phyloP scores from a whole-genome alignment of 1,140 invertebrate species.

The Tetramorium alpestre region DNA sequence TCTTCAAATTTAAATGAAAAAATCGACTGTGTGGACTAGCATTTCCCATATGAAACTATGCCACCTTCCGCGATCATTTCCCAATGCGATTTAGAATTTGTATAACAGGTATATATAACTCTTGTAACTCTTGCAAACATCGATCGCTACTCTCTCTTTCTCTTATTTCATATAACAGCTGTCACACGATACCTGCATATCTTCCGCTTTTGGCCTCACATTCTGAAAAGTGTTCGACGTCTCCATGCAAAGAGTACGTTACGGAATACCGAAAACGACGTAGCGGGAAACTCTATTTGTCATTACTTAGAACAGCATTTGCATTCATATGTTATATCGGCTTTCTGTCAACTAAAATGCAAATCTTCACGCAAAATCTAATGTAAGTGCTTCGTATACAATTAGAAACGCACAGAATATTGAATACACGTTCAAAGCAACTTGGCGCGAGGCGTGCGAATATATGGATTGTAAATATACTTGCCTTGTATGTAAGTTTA shows the following conservation, averaged over 20 bases:
- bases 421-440: neutral
- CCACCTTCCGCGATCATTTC: neutral
- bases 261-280: constrained; percentile 9
- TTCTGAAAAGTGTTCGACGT: constrained; percentile 16
- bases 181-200: constrained; percentile 35
- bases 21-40: neutral
- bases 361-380: neutral
- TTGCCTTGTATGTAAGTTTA: constrained; percentile 32
- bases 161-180: constrained; percentile 52
- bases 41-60: neutral
- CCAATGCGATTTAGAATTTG: constrained; percentile 40
- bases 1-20: constrained; percentile 20
- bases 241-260: neutral
- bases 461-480: constrained; percentile 31
- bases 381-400: constrained; percentile 1
- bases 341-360: constrained; percentile 24
- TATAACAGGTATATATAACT: constrained; percentile 16
- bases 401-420: constrained; percentile 29
- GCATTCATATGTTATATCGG: constrained; percentile 29
- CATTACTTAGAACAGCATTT: constrained; percentile 18
- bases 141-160: neutral
- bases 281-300: constrained; percentile 27
- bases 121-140: neutral
- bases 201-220: neutral
- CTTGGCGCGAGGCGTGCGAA: constrained; percentile 42